These are phyloP conservation scores for Ceratina australensis DNA, from an alignment of 1,140 invertebrate species.

Conservation along the genomic window DNA sequence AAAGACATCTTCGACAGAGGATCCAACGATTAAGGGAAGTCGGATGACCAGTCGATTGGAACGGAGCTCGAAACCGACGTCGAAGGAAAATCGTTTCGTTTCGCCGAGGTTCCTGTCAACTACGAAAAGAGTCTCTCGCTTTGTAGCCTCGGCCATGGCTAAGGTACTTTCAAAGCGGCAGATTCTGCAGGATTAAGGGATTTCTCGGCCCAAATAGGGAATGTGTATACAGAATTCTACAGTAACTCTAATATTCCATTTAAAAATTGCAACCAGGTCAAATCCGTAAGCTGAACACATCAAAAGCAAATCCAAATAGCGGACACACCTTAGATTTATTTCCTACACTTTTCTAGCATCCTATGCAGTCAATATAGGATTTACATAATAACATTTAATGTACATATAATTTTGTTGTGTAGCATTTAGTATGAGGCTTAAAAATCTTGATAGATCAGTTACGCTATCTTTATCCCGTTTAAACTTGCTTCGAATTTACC, in stretches of 20 bases:
- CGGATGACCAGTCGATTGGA: background rate
- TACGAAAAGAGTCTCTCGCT: background rate
- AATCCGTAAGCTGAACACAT: too few species aligned
- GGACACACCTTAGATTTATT: too few species aligned
- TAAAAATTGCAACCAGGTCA: background rate
- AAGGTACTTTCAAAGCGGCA: background rate
- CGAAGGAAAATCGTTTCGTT: background rate
- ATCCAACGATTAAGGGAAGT: slow-evolving; percentile 1
- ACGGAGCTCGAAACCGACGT: background rate
- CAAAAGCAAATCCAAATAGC: too few species aligned
- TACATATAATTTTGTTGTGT: too few species aligned
- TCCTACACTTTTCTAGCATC: too few species aligned
- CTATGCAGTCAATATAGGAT: too few species aligned
- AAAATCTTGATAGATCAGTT: too few species aligned
- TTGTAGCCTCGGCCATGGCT: background rate
- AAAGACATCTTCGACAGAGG: background rate
- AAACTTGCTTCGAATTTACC: too few species aligned
- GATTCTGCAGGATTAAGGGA: background rate
- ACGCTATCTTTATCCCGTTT: too few species aligned
- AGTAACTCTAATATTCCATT: background rate
- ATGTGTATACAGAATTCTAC: background rate
- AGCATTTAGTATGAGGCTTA: too few species aligned
- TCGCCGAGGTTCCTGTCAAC: background rate
- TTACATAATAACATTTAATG: too few species aligned
- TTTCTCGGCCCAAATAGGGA: background rate